phyloP scores from a whole-genome alignment of 2,797 vertebrate genomes.

The Enteromius viviparus region DNA sequence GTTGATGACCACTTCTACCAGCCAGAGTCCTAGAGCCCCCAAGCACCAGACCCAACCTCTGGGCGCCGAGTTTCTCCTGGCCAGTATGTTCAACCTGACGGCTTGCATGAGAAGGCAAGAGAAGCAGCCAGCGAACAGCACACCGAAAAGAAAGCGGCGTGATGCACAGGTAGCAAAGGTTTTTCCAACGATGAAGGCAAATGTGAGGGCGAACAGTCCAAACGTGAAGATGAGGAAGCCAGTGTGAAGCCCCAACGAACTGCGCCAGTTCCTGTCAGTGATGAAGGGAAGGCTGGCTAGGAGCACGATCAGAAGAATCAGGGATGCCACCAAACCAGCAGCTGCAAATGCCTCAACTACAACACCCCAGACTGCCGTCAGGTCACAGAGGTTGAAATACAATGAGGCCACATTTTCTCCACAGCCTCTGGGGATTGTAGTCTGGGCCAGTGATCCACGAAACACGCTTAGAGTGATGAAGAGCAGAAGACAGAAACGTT shows the following conservation, averaged over 20 bases:
- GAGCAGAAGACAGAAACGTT: constrained; percentile 59
- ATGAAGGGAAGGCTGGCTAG: constrained; percentile 89
- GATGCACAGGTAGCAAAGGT: constrained; percentile 89
- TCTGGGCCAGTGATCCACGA: constrained; percentile 54
- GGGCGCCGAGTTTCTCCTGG: constrained; percentile 72
- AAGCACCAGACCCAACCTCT: constrained; percentile 79
- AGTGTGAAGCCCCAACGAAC: constrained; percentile 79
- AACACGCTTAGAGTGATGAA: constrained; percentile 14
- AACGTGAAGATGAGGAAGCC: constrained; percentile 83
- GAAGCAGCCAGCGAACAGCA: constrained; percentile 90
- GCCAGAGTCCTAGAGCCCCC: constrained; percentile 79
- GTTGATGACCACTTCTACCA: constrained; percentile 93
- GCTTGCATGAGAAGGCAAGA: constrained; percentile 86
- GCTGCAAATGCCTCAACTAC: constrained; percentile 86
- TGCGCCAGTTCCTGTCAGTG: constrained; percentile 75
- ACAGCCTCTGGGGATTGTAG: constrained; percentile 75
- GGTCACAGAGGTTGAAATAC: constrained; percentile 92
- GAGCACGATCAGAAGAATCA: constrained; percentile 85
- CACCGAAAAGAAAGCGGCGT: constrained; percentile 90
- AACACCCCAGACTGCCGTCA: constrained; percentile 84
- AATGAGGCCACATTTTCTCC: constrained; percentile 78
- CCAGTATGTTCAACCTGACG: constrained; percentile 84
- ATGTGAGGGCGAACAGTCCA: constrained; percentile 91
- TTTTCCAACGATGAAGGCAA: constrained; percentile 86
- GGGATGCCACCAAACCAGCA: constrained; percentile 78